Conservation (phyloP, 2,888 invertebrate species). For the Poecilobothrus nobilitatus region DNA sequence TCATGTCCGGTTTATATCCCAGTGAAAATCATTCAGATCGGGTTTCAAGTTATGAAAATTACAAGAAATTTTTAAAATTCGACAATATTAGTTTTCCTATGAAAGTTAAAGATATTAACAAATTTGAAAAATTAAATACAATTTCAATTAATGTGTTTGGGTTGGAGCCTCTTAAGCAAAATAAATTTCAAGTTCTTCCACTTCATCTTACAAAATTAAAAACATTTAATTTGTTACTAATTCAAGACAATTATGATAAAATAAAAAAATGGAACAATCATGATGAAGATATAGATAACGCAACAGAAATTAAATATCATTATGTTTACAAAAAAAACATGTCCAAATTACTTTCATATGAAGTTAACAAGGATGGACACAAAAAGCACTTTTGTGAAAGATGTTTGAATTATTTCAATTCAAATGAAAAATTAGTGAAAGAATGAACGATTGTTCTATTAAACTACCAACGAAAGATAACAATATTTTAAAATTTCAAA, state of each 20-base stretch:
- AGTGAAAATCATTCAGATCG: neutral
- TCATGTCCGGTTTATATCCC: neutral
- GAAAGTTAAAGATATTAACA: neutral
- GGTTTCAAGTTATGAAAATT: neutral
- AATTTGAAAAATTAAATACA: neutral
- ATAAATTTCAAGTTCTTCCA: neutral
- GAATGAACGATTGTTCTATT: conserved; percentile 9
- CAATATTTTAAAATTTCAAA: conserved; percentile 20
- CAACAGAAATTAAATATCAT: neutral
- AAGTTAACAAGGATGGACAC: too few relatives aligned
- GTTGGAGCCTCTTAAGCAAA: neutral
- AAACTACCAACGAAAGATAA: conserved; percentile 23
- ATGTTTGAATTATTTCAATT: neutral
- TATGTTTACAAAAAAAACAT: neutral
- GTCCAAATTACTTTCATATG: neutral
- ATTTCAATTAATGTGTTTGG: neutral
- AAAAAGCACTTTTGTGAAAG: neutral
- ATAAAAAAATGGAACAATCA: neutral
- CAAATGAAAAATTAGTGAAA: neutral
- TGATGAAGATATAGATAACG: neutral
- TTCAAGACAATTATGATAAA: neutral
- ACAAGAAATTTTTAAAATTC: neutral
- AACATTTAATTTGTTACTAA: neutral
- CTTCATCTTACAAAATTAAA: neutral
- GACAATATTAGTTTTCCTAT: neutral